These are phyloP conservation scores for Cydia fagiglandana DNA, from an alignment of 1,140 invertebrate species.

Conservation along the genomic window DNA sequence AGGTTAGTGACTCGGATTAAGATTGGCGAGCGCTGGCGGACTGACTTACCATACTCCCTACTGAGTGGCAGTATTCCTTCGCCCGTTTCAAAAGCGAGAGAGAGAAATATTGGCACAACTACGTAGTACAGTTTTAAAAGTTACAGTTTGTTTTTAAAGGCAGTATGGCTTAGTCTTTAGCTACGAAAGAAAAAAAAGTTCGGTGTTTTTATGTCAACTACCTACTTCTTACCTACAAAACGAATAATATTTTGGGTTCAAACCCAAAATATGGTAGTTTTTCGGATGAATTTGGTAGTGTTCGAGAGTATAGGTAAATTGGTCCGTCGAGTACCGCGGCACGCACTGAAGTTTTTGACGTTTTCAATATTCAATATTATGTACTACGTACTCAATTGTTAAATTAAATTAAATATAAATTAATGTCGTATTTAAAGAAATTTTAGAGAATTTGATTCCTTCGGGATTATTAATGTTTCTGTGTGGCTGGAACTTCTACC, in stretches of 20 bases:
- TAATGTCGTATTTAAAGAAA: conserved; percentile 22
- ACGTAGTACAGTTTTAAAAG: no score
- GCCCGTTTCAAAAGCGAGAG: conserved; percentile 1
- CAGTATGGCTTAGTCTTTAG: no score
- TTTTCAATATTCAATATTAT: conserved; percentile 27
- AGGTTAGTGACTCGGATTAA: conserved; percentile 26
- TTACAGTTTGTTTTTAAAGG: no score
- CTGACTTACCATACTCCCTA: not conserved
- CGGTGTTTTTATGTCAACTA: no score
- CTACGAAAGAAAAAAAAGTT: no score
- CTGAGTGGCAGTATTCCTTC: not conserved
- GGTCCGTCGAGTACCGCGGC: not conserved
- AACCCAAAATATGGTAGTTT: no score
- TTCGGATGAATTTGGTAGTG: no score
- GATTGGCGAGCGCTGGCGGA: conserved; percentile 1
- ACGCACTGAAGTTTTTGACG: conserved; percentile 25
- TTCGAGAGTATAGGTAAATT: not conserved
- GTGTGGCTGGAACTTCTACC: conserved; percentile 12
- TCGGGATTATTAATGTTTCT: conserved; percentile 29
- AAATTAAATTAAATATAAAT: conserved; percentile 27
- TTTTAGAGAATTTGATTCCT: conserved; percentile 18
- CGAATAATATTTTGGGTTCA: no score
- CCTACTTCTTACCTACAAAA: no score
- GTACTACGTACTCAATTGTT: conserved; percentile 30
- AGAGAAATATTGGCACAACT: not conserved